Conservation (phyloP, 2,888 invertebrate species). For the Lissonota sp. region DNA sequence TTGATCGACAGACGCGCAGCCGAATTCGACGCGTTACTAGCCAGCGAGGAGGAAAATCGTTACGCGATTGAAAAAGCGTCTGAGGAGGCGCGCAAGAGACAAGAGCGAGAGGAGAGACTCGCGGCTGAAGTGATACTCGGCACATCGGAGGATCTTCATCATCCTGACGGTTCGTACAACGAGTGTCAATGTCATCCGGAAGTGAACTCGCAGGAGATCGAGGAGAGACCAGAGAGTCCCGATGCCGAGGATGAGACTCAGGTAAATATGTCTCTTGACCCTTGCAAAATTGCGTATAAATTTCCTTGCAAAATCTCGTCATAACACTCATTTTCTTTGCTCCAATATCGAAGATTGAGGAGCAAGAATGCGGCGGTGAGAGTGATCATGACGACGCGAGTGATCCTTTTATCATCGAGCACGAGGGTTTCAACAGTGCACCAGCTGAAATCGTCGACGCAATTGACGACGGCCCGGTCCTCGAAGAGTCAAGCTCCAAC, state of each 20-base stretch:
- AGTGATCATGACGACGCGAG: slow-evolving; percentile 67
- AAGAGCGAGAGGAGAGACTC: slow-evolving; percentile 87
- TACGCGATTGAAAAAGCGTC: slow-evolving; percentile 84
- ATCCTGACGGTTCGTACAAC: slow-evolving; percentile 68
- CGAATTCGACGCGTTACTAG: slow-evolving; percentile 73
- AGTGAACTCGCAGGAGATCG: slow-evolving; percentile 76
- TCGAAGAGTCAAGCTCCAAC: slow-evolving; percentile 65
- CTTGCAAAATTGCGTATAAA: not conserved
- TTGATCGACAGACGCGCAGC: slow-evolving; percentile 69
- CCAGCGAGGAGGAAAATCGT: slow-evolving; percentile 83
- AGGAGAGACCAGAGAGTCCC: slow-evolving; percentile 77
- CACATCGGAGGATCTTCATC: slow-evolving; percentile 64
- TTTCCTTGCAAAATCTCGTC: slow-evolving; percentile 3
- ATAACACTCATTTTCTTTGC: not conserved
- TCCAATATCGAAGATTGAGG: slow-evolving; percentile 56
- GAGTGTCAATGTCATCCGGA: slow-evolving; percentile 72
- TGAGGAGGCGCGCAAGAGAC: slow-evolving; percentile 86
- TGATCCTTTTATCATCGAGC: slow-evolving; percentile 66
- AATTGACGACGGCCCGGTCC: slow-evolving; percentile 60
- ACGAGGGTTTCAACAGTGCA: slow-evolving; percentile 67
- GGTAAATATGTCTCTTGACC: slow-evolving; percentile 69
- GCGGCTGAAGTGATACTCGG: slow-evolving; percentile 84
- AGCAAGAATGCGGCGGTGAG: slow-evolving; percentile 63
- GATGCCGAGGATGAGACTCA: slow-evolving; percentile 78
- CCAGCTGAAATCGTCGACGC: slow-evolving; percentile 60